A percentile compares a stretch with the other conserved stretches of the same genome.
Evolutionary conservation across 2,888 invertebrate species (phyloP).

Genomic region (Phrixothrix hirtus): DNA sequence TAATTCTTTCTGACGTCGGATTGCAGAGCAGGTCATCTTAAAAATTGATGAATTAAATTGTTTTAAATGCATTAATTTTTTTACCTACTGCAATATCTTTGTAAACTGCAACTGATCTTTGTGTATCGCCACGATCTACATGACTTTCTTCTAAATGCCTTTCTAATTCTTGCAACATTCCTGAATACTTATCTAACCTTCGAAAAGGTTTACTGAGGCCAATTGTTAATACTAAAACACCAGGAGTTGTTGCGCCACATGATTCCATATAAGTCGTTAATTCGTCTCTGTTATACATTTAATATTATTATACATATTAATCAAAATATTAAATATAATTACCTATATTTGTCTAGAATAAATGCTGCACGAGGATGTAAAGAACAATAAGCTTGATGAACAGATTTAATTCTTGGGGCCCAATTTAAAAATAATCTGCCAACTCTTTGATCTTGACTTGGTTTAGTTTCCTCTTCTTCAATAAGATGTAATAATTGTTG

Average conservation of each 20-base stretch:
- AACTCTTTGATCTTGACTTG: conserved; percentile 77
- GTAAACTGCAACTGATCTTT: conserved; percentile 91
- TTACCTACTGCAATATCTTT: conserved; percentile 87
- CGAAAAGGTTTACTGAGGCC: conserved; percentile 95
- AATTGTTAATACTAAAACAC: conserved; percentile 86
- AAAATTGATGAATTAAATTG: too few species aligned
- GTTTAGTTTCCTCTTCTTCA: conserved; percentile 76
- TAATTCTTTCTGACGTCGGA: conserved; percentile 91
- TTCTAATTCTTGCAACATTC: conserved; percentile 92
- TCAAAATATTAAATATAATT: too few species aligned
- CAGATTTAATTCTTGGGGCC: conserved; percentile 79
- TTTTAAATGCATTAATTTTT: too few species aligned
- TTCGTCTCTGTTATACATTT: conserved; percentile 68
- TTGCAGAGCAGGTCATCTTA: conserved; percentile 83
- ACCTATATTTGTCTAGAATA: conserved; percentile 92
- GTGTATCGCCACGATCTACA: conserved; percentile 94
- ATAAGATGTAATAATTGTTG: conserved; percentile 77
- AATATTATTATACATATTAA: too few species aligned
- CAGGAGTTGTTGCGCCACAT: conserved; percentile 82
- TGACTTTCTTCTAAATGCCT: conserved; percentile 95
- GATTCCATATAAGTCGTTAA: conserved; percentile 86
- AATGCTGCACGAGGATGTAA: conserved; percentile 94
- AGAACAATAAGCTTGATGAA: conserved; percentile 87
- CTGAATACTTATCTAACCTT: conserved; percentile 91
- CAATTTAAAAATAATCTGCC: conserved; percentile 89